Percentiles rank a stretch among this genome's conserved stretches.
These are phyloP conservation scores for Plotosus lineatus DNA, from an alignment of 2,113 vertebrate genomes.

Conservation along the genomic window DNA sequence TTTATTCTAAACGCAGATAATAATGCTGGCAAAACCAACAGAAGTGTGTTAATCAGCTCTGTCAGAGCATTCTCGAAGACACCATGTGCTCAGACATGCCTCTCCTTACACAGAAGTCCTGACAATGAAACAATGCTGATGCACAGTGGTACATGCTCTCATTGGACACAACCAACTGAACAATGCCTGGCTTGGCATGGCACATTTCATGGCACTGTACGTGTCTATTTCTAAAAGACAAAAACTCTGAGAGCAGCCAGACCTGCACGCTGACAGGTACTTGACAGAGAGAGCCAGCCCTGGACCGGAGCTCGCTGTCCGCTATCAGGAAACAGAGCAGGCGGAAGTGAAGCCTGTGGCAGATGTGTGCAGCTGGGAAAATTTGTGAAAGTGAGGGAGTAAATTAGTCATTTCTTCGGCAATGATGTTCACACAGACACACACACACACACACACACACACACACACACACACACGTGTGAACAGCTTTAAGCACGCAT, in stretches of 20 bases:
- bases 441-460: conserved; percentile 12
- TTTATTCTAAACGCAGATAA: conserved; percentile 9
- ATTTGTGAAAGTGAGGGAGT: conserved; percentile 43
- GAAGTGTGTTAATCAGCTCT: conserved; percentile 6
- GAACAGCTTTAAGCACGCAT: conserved; percentile 46
- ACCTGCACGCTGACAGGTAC: neutral
- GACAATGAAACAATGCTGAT: neutral
- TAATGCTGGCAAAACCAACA: conserved; percentile 10
- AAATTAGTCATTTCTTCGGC: conserved; percentile 37
- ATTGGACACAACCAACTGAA: conserved; percentile 27
- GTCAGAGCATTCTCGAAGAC: neutral
- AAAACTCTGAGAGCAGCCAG: conserved; percentile 4
- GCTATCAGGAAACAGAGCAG: conserved; percentile 13
- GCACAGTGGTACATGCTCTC: conserved; percentile 23
- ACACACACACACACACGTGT: conserved; percentile 16
- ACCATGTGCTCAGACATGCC: conserved; percentile 9
- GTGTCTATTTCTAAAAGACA: neutral
- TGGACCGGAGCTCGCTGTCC: conserved; percentile 26
- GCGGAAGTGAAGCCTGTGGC: conserved; percentile 37
- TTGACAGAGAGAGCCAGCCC: neutral
- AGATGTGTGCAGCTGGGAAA: conserved; percentile 52
- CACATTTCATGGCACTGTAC: neutral
- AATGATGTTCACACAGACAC: neutral
- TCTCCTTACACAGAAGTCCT: conserved; percentile 7
- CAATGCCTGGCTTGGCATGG: conserved; percentile 10